These are phyloP conservation scores for Raja brachyura DNA, from an alignment of 2,113 vertebrate genomes.

Conservation along the genomic window DNA sequence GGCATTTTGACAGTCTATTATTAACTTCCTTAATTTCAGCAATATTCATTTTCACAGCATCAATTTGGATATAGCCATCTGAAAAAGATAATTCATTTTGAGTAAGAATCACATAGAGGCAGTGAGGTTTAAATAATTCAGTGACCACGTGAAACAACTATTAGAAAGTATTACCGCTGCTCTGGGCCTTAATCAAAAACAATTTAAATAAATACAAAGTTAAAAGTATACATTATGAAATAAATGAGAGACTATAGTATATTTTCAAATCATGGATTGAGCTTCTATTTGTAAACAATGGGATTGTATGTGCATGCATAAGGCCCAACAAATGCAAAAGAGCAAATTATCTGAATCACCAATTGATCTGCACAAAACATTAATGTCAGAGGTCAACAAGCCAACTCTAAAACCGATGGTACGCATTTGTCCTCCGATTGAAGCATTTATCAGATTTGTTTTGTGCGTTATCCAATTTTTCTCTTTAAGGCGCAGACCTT, in stretches of 20 bases:
- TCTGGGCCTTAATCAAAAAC: too few relatives aligned
- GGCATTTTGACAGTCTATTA: constrained; percentile 43
- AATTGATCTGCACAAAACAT: background rate
- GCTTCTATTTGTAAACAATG: background rate
- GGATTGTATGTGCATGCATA: background rate
- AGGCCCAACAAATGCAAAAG: background rate
- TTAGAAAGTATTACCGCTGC: too few relatives aligned
- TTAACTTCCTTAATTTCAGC: constrained; percentile 54
- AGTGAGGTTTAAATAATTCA: background rate
- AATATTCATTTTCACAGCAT: constrained; percentile 52
- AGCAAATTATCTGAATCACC: background rate
- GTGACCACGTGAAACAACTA: background rate
- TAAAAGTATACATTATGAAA: too few relatives aligned
- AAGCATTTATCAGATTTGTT: background rate
- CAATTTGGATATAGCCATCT: constrained; percentile 57
- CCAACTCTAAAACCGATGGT: background rate
- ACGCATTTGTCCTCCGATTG: background rate
- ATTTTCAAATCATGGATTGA: background rate
- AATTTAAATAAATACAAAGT: too few relatives aligned
- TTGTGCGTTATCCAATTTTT: background rate
- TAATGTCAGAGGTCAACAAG: background rate
- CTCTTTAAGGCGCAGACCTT: background rate
- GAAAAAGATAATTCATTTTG: constrained; percentile 39
- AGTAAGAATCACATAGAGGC: background rate
- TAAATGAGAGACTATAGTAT: too few relatives aligned